A percentile compares a stretch with the other conserved stretches of the same genome.
These are phyloP conservation scores for Malurus leucopterus DNA, from an alignment of 2,797 vertebrate genomes.

Conservation along the genomic window DNA sequence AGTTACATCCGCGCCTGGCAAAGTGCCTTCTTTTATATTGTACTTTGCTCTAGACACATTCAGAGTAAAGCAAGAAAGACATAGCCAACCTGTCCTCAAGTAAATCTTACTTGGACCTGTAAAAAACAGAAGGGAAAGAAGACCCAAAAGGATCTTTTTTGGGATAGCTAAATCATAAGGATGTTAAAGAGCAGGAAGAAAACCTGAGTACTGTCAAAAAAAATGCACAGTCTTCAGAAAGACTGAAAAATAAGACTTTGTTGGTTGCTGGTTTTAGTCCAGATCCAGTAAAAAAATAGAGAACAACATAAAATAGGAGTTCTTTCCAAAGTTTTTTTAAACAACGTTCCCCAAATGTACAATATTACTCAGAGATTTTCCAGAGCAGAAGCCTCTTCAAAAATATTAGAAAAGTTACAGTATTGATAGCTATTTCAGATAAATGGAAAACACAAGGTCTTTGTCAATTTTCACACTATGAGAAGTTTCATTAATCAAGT, in stretches of 20 bases:
- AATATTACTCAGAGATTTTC: background rate
- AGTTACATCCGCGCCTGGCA: background rate
- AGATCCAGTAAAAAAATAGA: background rate
- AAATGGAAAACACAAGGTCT: background rate
- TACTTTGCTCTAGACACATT: background rate
- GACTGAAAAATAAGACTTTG: background rate
- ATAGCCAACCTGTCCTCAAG: background rate
- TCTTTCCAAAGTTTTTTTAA: background rate
- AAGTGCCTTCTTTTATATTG: background rate
- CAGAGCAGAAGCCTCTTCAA: background rate
- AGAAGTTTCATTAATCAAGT: constrained; percentile 5
- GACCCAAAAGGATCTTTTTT: background rate
- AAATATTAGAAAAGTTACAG: background rate
- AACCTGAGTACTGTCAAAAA: background rate
- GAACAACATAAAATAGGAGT: background rate
- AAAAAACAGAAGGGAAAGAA: background rate
- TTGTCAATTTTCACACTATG: constrained; percentile 3
- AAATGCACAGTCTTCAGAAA: background rate
- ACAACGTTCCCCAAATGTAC: background rate
- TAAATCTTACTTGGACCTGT: background rate
- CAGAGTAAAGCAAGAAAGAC: background rate
- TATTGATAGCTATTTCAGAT: background rate
- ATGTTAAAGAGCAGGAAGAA: background rate
- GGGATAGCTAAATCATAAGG: background rate
- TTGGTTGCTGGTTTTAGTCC: background rate